These are phyloP conservation scores for Alloplasta piceator DNA, from an alignment of 2,888 invertebrate species.

Conservation along the genomic window DNA sequence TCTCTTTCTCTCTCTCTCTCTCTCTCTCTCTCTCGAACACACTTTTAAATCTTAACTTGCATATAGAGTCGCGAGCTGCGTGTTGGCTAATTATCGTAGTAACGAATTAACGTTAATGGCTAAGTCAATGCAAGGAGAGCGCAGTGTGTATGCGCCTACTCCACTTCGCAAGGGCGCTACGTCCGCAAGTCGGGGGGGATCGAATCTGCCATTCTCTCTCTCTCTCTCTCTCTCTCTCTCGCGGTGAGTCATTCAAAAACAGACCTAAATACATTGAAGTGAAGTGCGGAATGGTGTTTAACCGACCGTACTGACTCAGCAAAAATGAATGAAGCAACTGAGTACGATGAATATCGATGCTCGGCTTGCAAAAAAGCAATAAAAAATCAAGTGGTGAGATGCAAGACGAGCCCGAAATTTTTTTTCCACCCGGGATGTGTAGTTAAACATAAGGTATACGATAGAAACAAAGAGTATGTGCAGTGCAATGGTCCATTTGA, in stretches of 20 bases:
- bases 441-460: not conserved
- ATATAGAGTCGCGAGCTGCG: conserved; percentile 30
- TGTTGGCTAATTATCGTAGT: conserved; percentile 66
- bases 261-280: too few relatives aligned
- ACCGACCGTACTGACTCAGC: not conserved
- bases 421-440: conserved; percentile 22
- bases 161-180: conserved; percentile 44
- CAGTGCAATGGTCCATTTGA: not conserved
- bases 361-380: conserved; percentile 23
- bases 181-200: conserved; percentile 46
- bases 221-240: conserved; percentile 31
- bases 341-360: conserved; percentile 31
- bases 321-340: conserved; percentile 1
- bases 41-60: not conserved
- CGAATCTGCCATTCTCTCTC: conserved; percentile 25
- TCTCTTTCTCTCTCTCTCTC: conserved; percentile 36
- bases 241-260: too few relatives aligned
- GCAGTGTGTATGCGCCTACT: conserved; percentile 21
- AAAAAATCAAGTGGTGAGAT: not conserved
- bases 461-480: too few relatives aligned
- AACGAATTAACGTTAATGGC: conserved; percentile 70
- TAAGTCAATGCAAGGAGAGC: conserved; percentile 53
- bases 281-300: too few relatives aligned
- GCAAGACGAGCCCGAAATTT: conserved; percentile 14
- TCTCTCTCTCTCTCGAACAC: conserved; percentile 31